phyloP scores from a whole-genome alignment of 2,797 vertebrate species.

The Malurus leucopterus region DNA sequence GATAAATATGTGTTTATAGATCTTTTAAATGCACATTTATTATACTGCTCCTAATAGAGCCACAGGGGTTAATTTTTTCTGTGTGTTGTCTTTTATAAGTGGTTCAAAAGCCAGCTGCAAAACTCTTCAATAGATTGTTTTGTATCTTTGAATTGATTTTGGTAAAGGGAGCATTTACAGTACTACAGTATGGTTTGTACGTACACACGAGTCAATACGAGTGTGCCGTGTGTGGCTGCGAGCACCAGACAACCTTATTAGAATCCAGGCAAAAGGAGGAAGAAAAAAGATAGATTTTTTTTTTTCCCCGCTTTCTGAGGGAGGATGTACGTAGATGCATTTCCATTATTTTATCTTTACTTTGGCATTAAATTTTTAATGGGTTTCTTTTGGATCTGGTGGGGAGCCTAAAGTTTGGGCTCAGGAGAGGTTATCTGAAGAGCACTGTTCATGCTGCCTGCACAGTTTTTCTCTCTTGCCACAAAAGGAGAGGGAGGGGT shows the following conservation, averaged over 20 bases:
- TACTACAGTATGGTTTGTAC: slow-evolving; percentile 33
- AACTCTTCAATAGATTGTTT: slow-evolving; percentile 78
- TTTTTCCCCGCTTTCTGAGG: not conserved
- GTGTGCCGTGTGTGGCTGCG: not conserved
- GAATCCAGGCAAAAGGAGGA: not conserved
- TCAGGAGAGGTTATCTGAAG: not conserved
- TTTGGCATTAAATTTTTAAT: slow-evolving; percentile 28
- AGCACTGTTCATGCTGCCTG: not conserved
- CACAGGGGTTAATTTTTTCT: slow-evolving; percentile 80
- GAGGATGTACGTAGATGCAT: not conserved
- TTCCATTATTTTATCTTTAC: slow-evolving; percentile 14
- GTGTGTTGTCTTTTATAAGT: slow-evolving; percentile 77
- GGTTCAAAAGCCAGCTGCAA: slow-evolving; percentile 79
- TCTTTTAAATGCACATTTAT: slow-evolving; percentile 85
- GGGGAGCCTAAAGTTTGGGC: not conserved
- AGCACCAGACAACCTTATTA: not conserved
- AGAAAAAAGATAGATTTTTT: not conserved
- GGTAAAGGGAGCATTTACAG: slow-evolving; percentile 67
- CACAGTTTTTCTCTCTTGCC: not conserved
- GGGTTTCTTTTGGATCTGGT: not conserved
- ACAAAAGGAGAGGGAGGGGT: not conserved
- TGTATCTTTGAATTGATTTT: slow-evolving; percentile 76
- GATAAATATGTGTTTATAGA: slow-evolving; percentile 87
- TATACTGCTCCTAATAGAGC: slow-evolving; percentile 81
- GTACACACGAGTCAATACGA: slow-evolving; percentile 26